phyloP scores from a whole-genome alignment of 2,113 vertebrate species.

The Hypanus sabinus region DNA sequence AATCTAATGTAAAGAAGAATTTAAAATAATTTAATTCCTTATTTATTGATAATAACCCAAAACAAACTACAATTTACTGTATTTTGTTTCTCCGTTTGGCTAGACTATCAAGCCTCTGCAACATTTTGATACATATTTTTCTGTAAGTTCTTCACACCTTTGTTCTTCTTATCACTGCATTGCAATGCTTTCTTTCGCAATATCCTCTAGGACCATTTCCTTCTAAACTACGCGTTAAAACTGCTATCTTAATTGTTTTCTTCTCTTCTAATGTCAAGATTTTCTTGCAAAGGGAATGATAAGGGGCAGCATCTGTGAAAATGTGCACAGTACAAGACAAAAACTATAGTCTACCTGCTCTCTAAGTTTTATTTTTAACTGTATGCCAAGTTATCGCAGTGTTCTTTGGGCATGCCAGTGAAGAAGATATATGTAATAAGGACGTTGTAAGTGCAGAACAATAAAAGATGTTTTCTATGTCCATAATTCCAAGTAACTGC shows the following conservation, averaged over 20 bases:
- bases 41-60: background rate
- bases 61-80: background rate
- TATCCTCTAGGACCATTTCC: background rate
- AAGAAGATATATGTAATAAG: background rate
- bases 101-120: background rate
- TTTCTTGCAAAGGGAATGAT: background rate
- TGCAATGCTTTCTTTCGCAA: background rate
- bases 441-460: background rate
- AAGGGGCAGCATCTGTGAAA: background rate
- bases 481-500: background rate
- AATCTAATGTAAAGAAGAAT: no score
- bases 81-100: background rate
- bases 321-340: background rate
- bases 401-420: background rate
- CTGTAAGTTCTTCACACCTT: background rate
- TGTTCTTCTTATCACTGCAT: background rate
- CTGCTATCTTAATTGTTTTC: background rate
- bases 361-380: background rate
- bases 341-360: background rate
- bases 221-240: background rate
- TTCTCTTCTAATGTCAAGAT: background rate
- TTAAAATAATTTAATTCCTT: no score
- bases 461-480: background rate
- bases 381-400: background rate
- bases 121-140: background rate